Conservation (phyloP, 2,888 invertebrate species). For the Lepas anatifera region DNA sequence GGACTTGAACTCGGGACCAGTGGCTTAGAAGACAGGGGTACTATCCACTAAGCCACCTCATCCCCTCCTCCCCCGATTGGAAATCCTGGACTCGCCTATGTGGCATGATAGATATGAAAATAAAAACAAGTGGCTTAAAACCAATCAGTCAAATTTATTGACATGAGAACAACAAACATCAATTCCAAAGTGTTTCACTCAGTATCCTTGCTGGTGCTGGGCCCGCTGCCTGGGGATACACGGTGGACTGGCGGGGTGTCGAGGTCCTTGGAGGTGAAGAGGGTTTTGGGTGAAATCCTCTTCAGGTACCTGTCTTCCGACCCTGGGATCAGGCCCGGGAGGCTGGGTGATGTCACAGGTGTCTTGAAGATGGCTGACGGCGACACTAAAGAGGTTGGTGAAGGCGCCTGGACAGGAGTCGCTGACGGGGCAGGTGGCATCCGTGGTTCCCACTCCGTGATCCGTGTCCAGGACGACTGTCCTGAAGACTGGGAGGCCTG, state of each 20-base stretch:
- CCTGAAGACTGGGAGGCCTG: conserved; percentile 16
- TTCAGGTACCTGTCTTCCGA: not conserved
- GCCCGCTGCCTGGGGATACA: conserved; percentile 14
- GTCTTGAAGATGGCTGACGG: not conserved
- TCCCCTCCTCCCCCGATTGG: too few species aligned
- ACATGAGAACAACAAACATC: not conserved
- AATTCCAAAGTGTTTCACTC: not conserved
- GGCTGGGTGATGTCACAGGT: not conserved
- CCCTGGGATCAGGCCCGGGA: not conserved
- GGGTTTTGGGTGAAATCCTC: not conserved
- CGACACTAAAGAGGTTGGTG: not conserved
- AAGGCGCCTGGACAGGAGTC: not conserved
- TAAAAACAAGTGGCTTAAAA: not conserved
- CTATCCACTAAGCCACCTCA: too few species aligned
- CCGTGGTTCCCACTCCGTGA: not conserved
- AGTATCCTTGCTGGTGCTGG: conserved; percentile 14
- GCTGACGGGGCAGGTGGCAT: not conserved
- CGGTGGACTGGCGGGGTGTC: conserved; percentile 7
- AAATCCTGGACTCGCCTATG: too few species aligned
- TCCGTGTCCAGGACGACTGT: not conserved
- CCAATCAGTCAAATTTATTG: not conserved
- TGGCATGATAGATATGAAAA: not conserved
- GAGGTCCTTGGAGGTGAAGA: not conserved
- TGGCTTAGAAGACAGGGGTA: too few species aligned
- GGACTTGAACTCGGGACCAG: too few species aligned